Base-by-base conservation (phyloP, 2,888 invertebrate species). In the Pachydiplax longipennis region DNA sequence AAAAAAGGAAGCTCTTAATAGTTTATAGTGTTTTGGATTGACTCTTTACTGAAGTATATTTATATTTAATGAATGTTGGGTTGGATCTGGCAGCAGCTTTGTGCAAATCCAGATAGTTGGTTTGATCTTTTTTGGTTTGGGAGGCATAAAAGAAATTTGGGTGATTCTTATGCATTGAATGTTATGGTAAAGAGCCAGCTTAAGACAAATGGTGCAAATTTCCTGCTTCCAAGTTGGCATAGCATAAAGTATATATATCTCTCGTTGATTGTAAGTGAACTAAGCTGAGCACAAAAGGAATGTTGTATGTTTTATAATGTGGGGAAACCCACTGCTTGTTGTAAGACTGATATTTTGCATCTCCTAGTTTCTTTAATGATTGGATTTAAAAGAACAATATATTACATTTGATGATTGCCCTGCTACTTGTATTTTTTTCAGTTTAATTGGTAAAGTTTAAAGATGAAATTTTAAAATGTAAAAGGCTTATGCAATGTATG, bases 401-500 rank as follows among this genome's bases (percentile, higher is more conserved):
- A 87, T 87, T 87, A 87, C 87, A 35, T 87, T 87, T 87, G 35
- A 87, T 87, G 87, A 87, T 87, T 87, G 87, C 87, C 87, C 87
- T 87, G 87, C 87, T 87, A 87, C 61, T 87, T 87, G 61, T 87
- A 87, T 87, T 87, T 87, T 87, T 87, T 87, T 87, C 61, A 87
- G 61, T 87, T 73, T 87, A 87, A 87, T 87, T 87, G 87, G 87
- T 87, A 61, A 65, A 61, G 58, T 61, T 65, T 87, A 61, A 90
- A 53, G 37, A 80, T 18, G 80, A 90, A 81, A 58, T 87, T 87
- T 61, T 87, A 37, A 87, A 87, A 87, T 37, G 58, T 58, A 61
- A 80, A 81, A 90, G 40, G 90, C 90, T 90, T 90, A 90, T 90
- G 90, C 90, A 81, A 90, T 80, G 80, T 90, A 90, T 90, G 90